A percentile compares a stretch with the other conserved stretches of the same genome.
Evolutionary conservation across 2,797 vertebrate species (phyloP).

Genomic region (Coendou prehensilis): DNA sequence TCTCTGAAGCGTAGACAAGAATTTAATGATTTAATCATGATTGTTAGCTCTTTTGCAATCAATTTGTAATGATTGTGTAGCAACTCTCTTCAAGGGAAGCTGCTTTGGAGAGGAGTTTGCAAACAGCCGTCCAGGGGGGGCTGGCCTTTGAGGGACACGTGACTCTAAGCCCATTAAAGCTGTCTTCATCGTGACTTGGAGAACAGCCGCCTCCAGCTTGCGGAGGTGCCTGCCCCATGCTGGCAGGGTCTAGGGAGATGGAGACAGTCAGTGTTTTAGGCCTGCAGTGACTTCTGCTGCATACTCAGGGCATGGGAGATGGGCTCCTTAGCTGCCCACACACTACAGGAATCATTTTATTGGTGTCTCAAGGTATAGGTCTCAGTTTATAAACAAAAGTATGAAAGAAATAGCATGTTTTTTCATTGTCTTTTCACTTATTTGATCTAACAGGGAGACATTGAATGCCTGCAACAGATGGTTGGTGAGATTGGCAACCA

Average conservation of each 20-base stretch:
- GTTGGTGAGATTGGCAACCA: neutral
- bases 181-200: conserved; percentile 59
- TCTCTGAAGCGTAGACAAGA: conserved; percentile 99
- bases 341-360: neutral
- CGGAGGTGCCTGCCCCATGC: neutral
- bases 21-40: conserved; percentile 99
- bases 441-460: neutral
- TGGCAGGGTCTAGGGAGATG: neutral
- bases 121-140: conserved; percentile 90
- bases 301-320: neutral
- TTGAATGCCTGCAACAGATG: neutral
- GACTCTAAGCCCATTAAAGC: conserved; percentile 87
- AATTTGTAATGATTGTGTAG: conserved; percentile 99
- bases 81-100: conserved; percentile 93
- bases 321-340: neutral
- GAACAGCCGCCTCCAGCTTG: neutral
- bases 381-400: neutral
- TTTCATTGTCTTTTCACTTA: neutral
- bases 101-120: conserved; percentile 93
- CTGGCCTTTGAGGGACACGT: conserved; percentile 87
- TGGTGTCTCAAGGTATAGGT: neutral
- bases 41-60: conserved; percentile 99
- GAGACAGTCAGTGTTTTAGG: neutral
- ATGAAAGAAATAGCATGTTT: neutral
- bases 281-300: neutral